Evolutionary conservation across 2,113 vertebrate species (phyloP), one percentile per base, ranked within the genome.

Genomic region (Petrocephalus microphthalmus): DNA sequence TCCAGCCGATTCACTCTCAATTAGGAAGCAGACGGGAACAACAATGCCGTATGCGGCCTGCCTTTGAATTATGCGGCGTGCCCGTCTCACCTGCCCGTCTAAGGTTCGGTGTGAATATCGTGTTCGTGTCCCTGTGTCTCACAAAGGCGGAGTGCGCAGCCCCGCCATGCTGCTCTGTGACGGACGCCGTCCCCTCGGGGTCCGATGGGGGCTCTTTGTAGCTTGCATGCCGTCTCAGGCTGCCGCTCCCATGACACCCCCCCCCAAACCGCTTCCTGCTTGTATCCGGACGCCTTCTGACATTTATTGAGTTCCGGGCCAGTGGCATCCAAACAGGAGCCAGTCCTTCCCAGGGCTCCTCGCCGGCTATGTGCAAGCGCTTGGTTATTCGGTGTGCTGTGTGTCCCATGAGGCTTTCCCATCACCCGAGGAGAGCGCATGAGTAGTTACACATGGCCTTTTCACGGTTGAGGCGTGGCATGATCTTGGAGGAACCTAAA

Each of bases 211-310:
- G 82, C 22, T 52, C 71, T 89, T 45, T 49, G 88, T 89, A 91
- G 90, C 89, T 88, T 83, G 87, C 74, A 84, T 78, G 71, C 29
- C 17, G 37, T 78, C 33, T 42, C 71, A 78, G 6, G 33, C 71
- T 78, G 71, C 71, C 71, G 29, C 71, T 42, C 71, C 33, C 71
- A 42, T 49, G 81, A 20, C 22, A 13, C 89, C 88, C 91, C 86
- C 90, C 85, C 81, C 88, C 89, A 87, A 85, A 91, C 89, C 86
- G 84, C 90, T 17, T n/a, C 84, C 17, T 56, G 87, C 84, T 71
- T 25, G 89, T 90, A 89, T 89, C 88, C 91, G 91, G 91, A 93
- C 90, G 91, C 92, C 92, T 91, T 91, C 91, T 94, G 93, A 92
- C 92, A 91, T 90, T 91, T 92, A 91, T 92, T 90, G 89, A 86